These are phyloP conservation scores for Salvator merianae DNA, from an alignment of 2,113 vertebrate species.

Conservation along the genomic window DNA sequence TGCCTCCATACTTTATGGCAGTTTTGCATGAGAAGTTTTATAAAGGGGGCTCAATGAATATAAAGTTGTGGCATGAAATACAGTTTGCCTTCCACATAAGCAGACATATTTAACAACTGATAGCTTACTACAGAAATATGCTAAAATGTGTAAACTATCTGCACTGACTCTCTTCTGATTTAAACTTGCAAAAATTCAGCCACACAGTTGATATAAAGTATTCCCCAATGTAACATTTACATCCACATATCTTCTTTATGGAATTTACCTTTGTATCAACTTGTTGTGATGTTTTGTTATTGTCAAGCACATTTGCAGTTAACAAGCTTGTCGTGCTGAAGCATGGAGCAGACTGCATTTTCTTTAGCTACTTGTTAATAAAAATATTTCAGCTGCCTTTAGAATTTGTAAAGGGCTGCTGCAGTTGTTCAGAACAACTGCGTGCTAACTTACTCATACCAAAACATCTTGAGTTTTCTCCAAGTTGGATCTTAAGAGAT, in stretches of 20 bases:
- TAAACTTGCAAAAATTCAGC: constrained; percentile 4
- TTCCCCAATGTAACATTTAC: fast-evolving
- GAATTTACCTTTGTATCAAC: constrained; percentile 16
- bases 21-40: not conserved
- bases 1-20: not conserved
- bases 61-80: not conserved
- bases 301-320: constrained; percentile 14
- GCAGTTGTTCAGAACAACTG: not conserved
- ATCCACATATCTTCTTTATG: not conserved
- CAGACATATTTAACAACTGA: not conserved
- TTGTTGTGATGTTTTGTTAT: constrained; percentile 12
- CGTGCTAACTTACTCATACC: not conserved
- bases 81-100: not conserved
- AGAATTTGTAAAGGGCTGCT: not conserved
- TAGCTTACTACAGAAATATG: not conserved
- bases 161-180: constrained; percentile 17
- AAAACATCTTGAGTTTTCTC: not conserved
- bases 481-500: not conserved
- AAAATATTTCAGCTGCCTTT: not conserved
- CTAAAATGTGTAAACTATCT: not conserved
- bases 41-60: not conserved
- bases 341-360: not conserved
- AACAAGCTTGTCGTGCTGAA: constrained; percentile 3
- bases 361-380: not conserved
- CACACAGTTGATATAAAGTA: not conserved